Evolutionary conservation across 2,888 invertebrate species (phyloP), one percentile per base, ranked within the genome.

Genomic region (Lycophotia porphyrea): DNA sequence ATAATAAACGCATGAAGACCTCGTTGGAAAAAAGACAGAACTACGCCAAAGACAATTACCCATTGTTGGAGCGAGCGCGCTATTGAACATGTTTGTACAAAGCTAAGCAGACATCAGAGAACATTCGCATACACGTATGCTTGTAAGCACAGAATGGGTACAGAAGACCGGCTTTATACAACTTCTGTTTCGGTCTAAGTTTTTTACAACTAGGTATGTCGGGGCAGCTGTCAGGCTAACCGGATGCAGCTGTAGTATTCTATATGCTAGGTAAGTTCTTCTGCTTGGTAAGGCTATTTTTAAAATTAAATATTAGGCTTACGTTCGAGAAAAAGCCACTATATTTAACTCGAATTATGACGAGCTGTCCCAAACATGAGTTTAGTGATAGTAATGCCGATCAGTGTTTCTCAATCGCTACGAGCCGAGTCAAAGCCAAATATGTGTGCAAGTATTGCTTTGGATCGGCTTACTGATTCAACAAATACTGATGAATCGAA

Each of bases 51-150:
- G 73, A 70, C 72, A 71, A 81, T 61, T 77, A 71, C 66, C 60
- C 49, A 47, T 58, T 44, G 71, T 69, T 61, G 68, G 18, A 75
- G 31, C 68, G 55, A 82, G 39, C 55, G 8, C 49, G 71, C 83
- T 75, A 79, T 75, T 83, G 75, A 66, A 79, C 49, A 69, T 74
- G 61, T 83, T 69, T 71, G 47, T 66, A 69, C 80, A 66, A 61
- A 79, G 69, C 49, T 73, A 44, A 52, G 15, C 66, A 78, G 47
- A 68, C 42, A 47, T 82, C 75, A 65, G 34, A 75, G 71, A 82
- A 71, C 71, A 69, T 71, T 69, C 60, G n/a, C 73, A 49, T 61
- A 64, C 69, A 78, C 34, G 55, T 70, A 15, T 66, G 64, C 24
- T 79, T 36, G 70, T 60, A 1, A 60, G 27, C 27, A 49, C 27